These are phyloP conservation scores for human (Homo sapiens) DNA, from an alignment of 2,113 vertebrate genomes.

Conservation along the genomic window DNA sequence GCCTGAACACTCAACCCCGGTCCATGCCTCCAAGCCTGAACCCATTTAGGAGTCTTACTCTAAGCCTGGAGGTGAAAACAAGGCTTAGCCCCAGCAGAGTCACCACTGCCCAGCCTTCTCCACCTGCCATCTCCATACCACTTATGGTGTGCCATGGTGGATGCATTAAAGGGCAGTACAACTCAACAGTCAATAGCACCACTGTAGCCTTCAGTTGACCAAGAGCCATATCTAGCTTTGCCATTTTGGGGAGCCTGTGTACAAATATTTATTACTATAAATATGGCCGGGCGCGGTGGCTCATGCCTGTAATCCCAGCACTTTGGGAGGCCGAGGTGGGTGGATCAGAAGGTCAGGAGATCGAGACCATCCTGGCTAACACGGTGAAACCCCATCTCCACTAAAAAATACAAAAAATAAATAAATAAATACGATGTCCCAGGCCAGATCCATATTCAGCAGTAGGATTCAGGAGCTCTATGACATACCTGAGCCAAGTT, in stretches of 20 bases:
- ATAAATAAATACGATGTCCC: too few relatives aligned
- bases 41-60: neutral
- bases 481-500: neutral
- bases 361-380: too few relatives aligned
- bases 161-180: neutral
- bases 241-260: neutral
- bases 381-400: too few relatives aligned
- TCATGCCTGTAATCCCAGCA: too few relatives aligned
- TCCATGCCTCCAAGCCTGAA: neutral
- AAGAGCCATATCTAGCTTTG: neutral
- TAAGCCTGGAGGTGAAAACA: neutral
- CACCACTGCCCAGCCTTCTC: neutral
- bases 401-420: too few relatives aligned
- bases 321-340: too few relatives aligned
- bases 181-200: neutral
- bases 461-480: neutral
- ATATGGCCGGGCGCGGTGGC: too few relatives aligned
- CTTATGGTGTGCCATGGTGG: rapidly evolving
- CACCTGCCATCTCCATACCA: neutral
- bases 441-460: too few relatives aligned
- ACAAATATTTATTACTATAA: too few relatives aligned
- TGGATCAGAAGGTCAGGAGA: too few relatives aligned
- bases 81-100: neutral
- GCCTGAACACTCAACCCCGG: neutral
- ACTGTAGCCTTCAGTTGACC: neutral